Evolutionary conservation across 2,888 invertebrate species (phyloP).

Genomic region (Mycogona germanica): DNA sequence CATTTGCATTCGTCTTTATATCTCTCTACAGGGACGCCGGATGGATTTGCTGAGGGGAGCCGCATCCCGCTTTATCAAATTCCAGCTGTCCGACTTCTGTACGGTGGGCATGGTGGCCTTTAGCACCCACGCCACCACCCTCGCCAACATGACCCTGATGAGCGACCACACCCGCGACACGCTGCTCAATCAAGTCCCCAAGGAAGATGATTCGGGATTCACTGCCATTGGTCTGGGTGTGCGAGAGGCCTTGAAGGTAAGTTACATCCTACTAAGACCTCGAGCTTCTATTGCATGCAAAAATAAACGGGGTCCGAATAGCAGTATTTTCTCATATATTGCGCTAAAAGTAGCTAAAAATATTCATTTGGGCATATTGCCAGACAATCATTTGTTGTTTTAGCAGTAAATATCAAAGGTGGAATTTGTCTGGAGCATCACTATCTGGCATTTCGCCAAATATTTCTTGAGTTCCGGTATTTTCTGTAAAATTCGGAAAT

Average conservation of each 20-base stretch:
- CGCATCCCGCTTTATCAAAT: conserved; percentile 26
- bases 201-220: conserved; percentile 18
- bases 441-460: too few species aligned
- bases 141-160: conserved; percentile 16
- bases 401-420: too few species aligned
- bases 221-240: conserved; percentile 20
- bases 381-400: too few species aligned
- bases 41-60: conserved; percentile 24
- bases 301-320: not conserved
- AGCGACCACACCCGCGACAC: conserved; percentile 6
- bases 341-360: too few species aligned
- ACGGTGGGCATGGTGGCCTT: conserved; percentile 27
- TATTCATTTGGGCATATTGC: not conserved
- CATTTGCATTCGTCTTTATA: too few species aligned
- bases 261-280: too few species aligned
- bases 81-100: conserved; percentile 25
- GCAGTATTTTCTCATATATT: not conserved
- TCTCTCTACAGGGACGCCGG: conserved; percentile 22
- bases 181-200: conserved; percentile 9
- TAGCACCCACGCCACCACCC: conserved; percentile 7
- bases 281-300: too few species aligned
- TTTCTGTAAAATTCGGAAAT: not conserved
- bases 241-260: conserved; percentile 17
- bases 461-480: too few species aligned
- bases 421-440: too few species aligned